Percentiles rank a stretch among this genome's conserved stretches.
These are phyloP conservation scores for Leptinotarsa juncta DNA, from an alignment of 2,888 invertebrate genomes.

Conservation along the genomic window DNA sequence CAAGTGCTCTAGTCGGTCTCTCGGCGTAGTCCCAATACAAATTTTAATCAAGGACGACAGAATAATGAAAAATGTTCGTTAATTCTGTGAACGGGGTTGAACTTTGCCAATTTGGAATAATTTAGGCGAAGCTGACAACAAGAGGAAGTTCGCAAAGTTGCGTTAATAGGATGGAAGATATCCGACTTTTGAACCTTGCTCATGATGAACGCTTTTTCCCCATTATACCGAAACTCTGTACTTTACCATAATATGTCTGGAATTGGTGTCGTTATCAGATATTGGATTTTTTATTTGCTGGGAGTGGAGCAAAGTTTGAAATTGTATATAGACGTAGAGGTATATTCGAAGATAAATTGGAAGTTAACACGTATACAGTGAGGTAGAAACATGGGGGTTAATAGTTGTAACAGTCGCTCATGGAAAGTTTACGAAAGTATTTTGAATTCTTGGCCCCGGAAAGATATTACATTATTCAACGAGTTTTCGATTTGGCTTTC, in stretches of 20 bases:
- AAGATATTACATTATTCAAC: too few relatives aligned
- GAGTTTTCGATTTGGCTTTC: too few relatives aligned
- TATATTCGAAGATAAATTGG: too few relatives aligned
- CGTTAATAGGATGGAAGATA: constrained; percentile 18
- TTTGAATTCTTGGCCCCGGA: too few relatives aligned
- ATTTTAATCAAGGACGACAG: constrained; percentile 17
- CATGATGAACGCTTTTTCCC: neutral
- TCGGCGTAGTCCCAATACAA: constrained; percentile 5
- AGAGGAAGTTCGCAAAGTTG: constrained; percentile 16
- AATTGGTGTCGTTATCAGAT: too few relatives aligned
- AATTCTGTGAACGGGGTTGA: neutral
- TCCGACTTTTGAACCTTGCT: constrained; percentile 1
- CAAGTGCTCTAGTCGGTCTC: neutral
- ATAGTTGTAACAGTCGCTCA: too few relatives aligned
- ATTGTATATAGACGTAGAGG: too few relatives aligned
- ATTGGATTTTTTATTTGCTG: too few relatives aligned
- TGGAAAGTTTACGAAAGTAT: too few relatives aligned
- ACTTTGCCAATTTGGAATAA: constrained; percentile 24
- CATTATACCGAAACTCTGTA: neutral
- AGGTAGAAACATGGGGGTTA: too few relatives aligned
- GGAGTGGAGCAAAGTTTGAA: too few relatives aligned
- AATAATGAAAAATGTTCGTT: constrained; percentile 14
- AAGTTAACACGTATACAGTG: too few relatives aligned
- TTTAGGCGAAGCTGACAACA: constrained; percentile 10
- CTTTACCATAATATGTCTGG: neutral